A percentile compares a stretch with the other conserved stretches of the same genome.
These are phyloP conservation scores for Puffinus mauretanicus DNA, from an alignment of 2,113 vertebrate genomes.

Conservation along the genomic window DNA sequence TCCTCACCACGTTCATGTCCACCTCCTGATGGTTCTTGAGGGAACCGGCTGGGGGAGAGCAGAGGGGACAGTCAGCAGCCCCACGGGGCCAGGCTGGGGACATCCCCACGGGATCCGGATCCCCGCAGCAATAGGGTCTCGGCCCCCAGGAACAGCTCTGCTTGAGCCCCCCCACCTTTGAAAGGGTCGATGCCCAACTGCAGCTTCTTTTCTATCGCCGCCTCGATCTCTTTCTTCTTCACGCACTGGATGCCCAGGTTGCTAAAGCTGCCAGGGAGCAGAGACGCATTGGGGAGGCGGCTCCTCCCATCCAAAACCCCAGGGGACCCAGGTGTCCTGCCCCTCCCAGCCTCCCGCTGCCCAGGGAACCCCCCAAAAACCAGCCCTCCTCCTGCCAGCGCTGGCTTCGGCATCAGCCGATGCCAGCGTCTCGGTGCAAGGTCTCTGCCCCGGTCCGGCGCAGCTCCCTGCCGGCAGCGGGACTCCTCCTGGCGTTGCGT, in stretches of 20 bases:
- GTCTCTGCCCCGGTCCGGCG: fast-evolving
- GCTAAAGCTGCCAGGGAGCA: constrained; percentile 71
- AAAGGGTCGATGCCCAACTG: constrained; percentile 89
- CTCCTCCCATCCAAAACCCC: background rate
- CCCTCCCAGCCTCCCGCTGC: background rate
- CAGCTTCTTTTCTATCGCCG: constrained; percentile 83
- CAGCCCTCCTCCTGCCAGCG: fast-evolving
- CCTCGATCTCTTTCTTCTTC: constrained; percentile 88
- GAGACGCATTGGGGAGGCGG: fast-evolving
- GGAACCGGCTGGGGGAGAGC: constrained; percentile 77
- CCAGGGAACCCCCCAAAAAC: background rate
- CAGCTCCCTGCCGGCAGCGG: fast-evolving
- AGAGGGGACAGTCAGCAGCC: background rate
- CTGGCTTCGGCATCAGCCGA: fast-evolving
- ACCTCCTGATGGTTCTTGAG: constrained; percentile 92
- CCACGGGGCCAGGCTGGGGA: background rate
- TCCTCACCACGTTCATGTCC: constrained; percentile 92
- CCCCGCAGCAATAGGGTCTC: fast-evolving
- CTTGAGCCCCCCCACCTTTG: constrained; percentile 74
- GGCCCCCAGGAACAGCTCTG: background rate
- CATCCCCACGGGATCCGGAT: background rate
- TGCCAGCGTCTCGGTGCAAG: fast-evolving
- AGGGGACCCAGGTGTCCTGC: no score
- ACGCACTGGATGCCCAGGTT: constrained; percentile 95
- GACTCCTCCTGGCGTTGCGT: background rate